Conservation (phyloP, 2,113 vertebrate species). For the Poicephalus meyeri region DNA sequence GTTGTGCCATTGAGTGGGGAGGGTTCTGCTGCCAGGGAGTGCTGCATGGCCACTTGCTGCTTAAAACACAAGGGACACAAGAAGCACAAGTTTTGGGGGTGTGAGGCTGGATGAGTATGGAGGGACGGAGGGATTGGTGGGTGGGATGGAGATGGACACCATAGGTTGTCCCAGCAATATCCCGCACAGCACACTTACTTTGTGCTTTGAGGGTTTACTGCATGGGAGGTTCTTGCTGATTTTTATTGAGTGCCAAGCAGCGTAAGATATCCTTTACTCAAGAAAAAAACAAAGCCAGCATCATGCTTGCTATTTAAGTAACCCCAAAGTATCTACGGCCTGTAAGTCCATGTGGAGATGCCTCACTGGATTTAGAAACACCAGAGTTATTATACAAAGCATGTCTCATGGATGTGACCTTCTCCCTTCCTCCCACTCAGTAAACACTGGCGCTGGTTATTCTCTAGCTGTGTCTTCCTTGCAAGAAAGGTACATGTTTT, state of each 20-base stretch:
- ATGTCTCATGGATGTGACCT: background rate
- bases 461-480: background rate
- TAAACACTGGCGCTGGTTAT: background rate
- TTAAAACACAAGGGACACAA: background rate
- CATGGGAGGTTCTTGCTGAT: background rate
- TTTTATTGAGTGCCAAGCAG: background rate
- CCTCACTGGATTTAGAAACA: constrained; percentile 2
- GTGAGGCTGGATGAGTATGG: background rate
- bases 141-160: background rate
- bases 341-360: background rate
- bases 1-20: background rate
- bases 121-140: background rate
- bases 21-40: background rate
- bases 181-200: background rate
- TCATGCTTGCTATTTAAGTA: background rate
- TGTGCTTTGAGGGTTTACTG: background rate
- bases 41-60: background rate
- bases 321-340: background rate
- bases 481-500: background rate
- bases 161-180: background rate
- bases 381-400: background rate
- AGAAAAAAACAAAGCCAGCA: background rate
- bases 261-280: background rate
- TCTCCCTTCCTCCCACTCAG: background rate
- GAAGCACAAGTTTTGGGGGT: background rate